These are phyloP conservation scores for Kryptopterus vitreolus DNA, from an alignment of 2,797 vertebrate genomes.

Conservation along the genomic window DNA sequence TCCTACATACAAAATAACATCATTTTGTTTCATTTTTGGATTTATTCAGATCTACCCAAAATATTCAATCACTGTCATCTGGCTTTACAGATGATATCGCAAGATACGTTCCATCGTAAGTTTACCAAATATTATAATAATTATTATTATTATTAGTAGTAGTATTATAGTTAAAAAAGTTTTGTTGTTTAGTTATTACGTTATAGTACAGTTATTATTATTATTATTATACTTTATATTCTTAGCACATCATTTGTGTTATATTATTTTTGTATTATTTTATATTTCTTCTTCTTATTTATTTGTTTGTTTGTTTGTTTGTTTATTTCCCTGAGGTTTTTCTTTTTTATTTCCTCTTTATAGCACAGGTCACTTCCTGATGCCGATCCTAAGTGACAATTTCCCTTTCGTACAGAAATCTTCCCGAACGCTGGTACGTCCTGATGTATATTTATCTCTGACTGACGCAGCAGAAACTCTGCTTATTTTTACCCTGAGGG, in stretches of 20 bases:
- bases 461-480: no score
- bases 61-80: slow-evolving; percentile 87
- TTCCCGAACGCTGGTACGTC: slow-evolving; percentile 86
- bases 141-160: neutral
- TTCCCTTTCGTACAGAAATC: slow-evolving; percentile 96
- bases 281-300: neutral
- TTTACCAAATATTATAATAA: slow-evolving; percentile 45
- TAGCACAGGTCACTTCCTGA: slow-evolving; percentile 89
- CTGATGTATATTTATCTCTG: no score
- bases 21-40: neutral
- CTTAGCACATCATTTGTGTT: no score
- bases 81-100: slow-evolving; percentile 87
- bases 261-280: neutral
- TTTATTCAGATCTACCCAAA: slow-evolving; percentile 77
- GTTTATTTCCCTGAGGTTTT: neutral
- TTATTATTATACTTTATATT: no score
- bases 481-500: no score
- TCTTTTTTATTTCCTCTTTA: slow-evolving; percentile 28
- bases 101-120: slow-evolving; percentile 95
- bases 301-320: neutral
- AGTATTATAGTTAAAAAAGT: neutral
- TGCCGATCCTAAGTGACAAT: slow-evolving; percentile 86
- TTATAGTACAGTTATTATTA: no score
- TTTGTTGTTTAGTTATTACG: no score
- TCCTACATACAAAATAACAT: no score